These are phyloP conservation scores for Apocrypta bakeri DNA, from an alignment of 1,140 invertebrate species.

Conservation along the genomic window DNA sequence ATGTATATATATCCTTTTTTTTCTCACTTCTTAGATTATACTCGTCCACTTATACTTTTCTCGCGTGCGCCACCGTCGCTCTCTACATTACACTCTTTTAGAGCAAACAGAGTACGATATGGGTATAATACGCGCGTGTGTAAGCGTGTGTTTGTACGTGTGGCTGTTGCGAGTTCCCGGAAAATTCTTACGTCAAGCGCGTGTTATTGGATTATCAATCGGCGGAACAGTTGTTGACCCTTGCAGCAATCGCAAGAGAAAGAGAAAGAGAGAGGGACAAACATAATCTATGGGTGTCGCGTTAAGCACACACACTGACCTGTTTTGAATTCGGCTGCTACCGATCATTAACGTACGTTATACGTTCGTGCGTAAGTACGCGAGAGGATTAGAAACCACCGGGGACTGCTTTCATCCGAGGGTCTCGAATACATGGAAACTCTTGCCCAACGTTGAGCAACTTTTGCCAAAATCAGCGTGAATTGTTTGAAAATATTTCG, in stretches of 20 bases:
- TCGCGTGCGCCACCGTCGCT: not conserved
- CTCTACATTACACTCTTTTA: not conserved
- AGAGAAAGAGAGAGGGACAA: too few relatives aligned
- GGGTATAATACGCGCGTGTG: not conserved
- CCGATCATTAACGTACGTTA: not conserved
- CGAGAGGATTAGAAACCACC: not conserved
- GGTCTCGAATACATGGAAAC: not conserved
- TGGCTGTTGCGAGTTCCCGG: not conserved
- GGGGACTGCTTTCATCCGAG: not conserved
- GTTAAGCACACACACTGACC: not conserved
- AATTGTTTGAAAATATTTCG: too few relatives aligned
- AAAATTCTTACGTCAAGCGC: conserved; percentile 10
- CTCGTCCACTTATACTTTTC: not conserved
- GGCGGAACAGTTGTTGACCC: not conserved
- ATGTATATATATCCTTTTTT: conserved; percentile 6
- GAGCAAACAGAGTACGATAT: not conserved
- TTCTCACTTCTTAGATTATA: not conserved
- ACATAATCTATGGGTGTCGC: too few relatives aligned
- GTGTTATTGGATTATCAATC: not conserved
- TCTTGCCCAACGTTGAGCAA: too few relatives aligned
- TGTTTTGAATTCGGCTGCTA: not conserved
- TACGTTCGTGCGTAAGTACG: too few relatives aligned
- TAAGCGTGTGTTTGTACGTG: not conserved
- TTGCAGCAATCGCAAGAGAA: not conserved
- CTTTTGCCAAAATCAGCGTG: too few relatives aligned